Evolutionary conservation across 1,140 invertebrate genomes (phyloP).

Genomic region (Centruroides vittatus): DNA sequence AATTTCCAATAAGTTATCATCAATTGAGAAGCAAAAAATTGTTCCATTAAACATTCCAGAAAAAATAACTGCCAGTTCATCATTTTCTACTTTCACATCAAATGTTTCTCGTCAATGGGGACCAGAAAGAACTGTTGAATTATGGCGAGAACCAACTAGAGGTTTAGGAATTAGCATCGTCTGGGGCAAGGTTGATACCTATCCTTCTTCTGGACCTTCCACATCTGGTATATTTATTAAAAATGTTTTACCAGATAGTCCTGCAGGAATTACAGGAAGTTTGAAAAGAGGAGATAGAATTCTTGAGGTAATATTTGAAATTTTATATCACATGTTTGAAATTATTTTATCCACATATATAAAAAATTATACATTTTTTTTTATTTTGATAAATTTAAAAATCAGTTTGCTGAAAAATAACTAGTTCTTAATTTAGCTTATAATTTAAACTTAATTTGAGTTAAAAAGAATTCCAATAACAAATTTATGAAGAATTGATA

Average conservation of each 20-base stretch:
- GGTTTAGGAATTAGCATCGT: conserved; percentile 92
- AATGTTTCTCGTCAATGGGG: conserved; percentile 54
- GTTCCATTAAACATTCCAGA: neutral
- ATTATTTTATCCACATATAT: no score
- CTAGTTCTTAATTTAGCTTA: no score
- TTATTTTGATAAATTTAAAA: no score
- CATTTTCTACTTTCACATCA: neutral
- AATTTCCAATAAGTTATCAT: no score
- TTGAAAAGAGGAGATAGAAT: conserved; percentile 53
- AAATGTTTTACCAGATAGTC: conserved; percentile 85
- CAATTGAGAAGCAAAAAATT: neutral
- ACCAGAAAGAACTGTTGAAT: conserved; percentile 51
- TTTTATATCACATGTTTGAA: no score
- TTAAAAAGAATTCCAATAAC: no score
- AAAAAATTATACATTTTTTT: no score
- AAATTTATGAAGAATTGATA: no score
- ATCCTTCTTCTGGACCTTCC: conserved; percentile 22
- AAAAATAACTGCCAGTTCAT: neutral
- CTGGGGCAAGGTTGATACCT: conserved; percentile 65
- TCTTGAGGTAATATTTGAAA: conserved; percentile 26
- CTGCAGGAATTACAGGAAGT: conserved; percentile 75
- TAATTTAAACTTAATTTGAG: no score
- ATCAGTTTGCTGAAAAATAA: no score
- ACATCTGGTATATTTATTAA: conserved; percentile 96
- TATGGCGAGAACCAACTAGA: conserved; percentile 53